These are phyloP conservation scores for Spinus pinus DNA, from an alignment of 2,797 vertebrate genomes.

Conservation along the genomic window DNA sequence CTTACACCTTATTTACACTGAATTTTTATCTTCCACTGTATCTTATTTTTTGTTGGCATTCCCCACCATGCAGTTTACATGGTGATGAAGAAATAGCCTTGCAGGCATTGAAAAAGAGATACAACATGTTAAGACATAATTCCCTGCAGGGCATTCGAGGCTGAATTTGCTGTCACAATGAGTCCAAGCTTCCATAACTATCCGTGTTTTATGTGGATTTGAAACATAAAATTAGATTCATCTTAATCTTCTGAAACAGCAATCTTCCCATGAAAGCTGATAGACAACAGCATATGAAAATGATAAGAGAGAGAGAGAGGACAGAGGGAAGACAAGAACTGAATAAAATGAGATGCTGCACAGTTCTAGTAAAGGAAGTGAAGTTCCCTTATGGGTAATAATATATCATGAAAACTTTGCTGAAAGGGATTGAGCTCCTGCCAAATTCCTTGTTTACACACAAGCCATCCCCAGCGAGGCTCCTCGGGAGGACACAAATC, in stretches of 20 bases:
- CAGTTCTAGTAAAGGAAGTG: conserved; percentile 18
- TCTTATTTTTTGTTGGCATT: conserved; percentile 61
- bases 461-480: background rate
- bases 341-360: conserved; percentile 48
- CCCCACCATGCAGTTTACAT: conserved; percentile 63
- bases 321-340: conserved; percentile 18
- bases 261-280: conserved; percentile 65
- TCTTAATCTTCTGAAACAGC: conserved; percentile 70
- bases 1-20: conserved; percentile 63
- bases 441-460: conserved; percentile 55
- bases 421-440: conserved; percentile 44
- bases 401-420: conserved; percentile 11
- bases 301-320: conserved; percentile 8
- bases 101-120: conserved; percentile 53
- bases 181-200: conserved; percentile 65
- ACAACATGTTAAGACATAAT: conserved; percentile 64
- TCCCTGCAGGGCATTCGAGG: conserved; percentile 60
- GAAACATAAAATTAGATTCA: conserved; percentile 76
- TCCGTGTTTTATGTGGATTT: conserved; percentile 67
- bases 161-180: conserved; percentile 56
- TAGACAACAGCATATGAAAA: conserved; percentile 61
- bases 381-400: conserved; percentile 46
- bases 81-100: conserved; percentile 59
- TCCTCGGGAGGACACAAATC: background rate
- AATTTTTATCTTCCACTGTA: conserved; percentile 56